Percentiles rank a stretch among this genome's conserved stretches.
phyloP scores from a whole-genome alignment of 2,888 invertebrate genomes.

The Adelphocoris suturalis region DNA sequence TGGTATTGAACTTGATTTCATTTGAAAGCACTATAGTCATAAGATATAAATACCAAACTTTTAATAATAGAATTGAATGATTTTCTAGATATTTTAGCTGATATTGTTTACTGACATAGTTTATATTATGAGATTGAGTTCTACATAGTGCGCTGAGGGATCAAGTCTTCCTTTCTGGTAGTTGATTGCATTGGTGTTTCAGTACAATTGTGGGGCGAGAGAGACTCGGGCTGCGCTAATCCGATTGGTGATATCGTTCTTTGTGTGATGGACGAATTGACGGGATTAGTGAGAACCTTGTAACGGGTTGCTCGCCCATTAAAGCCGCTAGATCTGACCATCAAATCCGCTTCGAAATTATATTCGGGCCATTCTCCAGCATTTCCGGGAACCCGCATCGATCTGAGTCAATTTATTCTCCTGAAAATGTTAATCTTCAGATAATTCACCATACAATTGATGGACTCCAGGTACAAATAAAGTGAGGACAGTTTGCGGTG shows the following conservation, averaged over 20 bases:
- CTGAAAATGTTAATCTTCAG: too few relatives aligned
- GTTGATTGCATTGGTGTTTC: constrained; percentile 59
- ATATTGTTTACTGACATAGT: too few relatives aligned
- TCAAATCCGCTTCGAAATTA: constrained; percentile 19
- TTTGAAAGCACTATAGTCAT: too few relatives aligned
- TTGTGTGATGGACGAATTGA: constrained; percentile 46
- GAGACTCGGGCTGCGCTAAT: constrained; percentile 5
- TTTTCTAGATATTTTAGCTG: too few relatives aligned
- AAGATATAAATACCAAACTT: too few relatives aligned
- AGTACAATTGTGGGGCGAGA: neutral
- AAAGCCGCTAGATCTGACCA: neutral
- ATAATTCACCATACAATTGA: too few relatives aligned
- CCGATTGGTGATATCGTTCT: constrained; percentile 57
- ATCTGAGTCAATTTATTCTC: too few relatives aligned
- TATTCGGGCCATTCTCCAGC: neutral
- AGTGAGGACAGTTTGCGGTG: too few relatives aligned
- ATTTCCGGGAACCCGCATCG: too few relatives aligned
- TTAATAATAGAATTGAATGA: too few relatives aligned
- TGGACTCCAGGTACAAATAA: too few relatives aligned
- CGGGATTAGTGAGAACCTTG: constrained; percentile 47
- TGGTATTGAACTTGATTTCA: too few relatives aligned
- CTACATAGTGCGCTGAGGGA: neutral
- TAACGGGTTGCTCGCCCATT: constrained; percentile 31
- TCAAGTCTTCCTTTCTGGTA: neutral
- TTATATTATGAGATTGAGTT: neutral